Evolutionary conservation across 1,140 invertebrate genomes (phyloP).

Genomic region (Bombus impatiens): DNA sequence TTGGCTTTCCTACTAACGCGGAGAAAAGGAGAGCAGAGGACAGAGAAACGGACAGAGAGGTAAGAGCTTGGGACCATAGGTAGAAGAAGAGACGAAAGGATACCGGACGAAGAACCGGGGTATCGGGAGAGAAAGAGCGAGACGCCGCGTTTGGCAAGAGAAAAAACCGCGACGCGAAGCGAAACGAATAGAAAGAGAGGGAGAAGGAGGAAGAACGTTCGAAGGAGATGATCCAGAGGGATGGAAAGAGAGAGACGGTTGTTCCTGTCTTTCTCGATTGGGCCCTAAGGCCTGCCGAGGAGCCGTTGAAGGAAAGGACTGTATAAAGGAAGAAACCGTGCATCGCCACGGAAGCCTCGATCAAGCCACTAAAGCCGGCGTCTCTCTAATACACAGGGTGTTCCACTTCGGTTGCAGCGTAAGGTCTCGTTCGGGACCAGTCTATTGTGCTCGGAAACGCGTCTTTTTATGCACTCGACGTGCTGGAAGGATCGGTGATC

Average conservation of each 20-base stretch:
- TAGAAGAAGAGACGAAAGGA: conserved; percentile 15
- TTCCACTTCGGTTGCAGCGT: conserved; percentile 54
- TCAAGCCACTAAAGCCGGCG: conserved; percentile 63
- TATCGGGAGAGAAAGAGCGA: conserved; percentile 26
- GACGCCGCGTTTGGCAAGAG: conserved; percentile 13
- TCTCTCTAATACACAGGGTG: conserved; percentile 64
- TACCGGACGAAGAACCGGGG: conserved; percentile 27
- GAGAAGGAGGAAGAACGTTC: neutral
- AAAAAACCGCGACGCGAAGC: conserved; percentile 34
- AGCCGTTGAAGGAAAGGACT: conserved; percentile 64
- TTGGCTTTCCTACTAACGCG: conserved; percentile 77
- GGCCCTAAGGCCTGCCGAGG: conserved; percentile 63
- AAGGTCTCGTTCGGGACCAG: conserved; percentile 53
- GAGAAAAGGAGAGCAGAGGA: conserved; percentile 72
- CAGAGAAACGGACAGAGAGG: conserved; percentile 25
- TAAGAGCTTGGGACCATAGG: conserved; percentile 12
- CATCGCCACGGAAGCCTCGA: conserved; percentile 67
- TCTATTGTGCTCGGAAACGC: conserved; percentile 56
- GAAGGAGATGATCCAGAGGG: neutral
- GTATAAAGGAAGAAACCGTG: conserved; percentile 70
- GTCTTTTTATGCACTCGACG: conserved; percentile 47
- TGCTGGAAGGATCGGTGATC: conserved; percentile 41
- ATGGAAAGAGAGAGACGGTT: neutral
- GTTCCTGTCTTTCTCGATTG: neutral
- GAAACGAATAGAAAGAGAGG: conserved; percentile 12